A percentile compares a stretch with the other conserved stretches of the same genome.
phyloP scores from a whole-genome alignment of 2,888 invertebrate genomes.

The Graphium colonna region DNA sequence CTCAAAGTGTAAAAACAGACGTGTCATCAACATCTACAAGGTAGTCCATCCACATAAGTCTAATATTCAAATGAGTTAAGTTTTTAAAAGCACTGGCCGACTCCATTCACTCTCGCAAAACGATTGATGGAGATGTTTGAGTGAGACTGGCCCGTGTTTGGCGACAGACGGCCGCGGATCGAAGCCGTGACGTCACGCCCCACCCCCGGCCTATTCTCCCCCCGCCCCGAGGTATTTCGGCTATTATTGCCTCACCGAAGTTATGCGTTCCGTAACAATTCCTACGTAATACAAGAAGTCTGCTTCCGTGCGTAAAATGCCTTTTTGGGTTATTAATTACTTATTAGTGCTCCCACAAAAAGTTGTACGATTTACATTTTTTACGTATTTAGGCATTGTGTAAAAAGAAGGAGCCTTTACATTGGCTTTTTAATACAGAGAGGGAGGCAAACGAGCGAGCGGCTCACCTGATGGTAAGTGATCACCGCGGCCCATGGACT shows the following conservation, averaged over 20 bases:
- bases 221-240: conserved; percentile 44
- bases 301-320: conserved; percentile 1
- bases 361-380: no score
- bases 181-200: conserved; percentile 61
- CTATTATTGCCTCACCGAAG: conserved; percentile 40
- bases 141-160: conserved; percentile 44
- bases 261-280: conserved; percentile 23
- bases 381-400: no score
- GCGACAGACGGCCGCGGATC: conserved; percentile 63
- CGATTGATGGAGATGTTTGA: conserved; percentile 56
- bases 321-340: no score
- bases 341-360: no score
- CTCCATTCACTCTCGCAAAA: conserved; percentile 31
- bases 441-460: no score
- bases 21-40: no score
- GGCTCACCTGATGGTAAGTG: no score
- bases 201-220: conserved; percentile 58
- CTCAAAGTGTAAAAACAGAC: no score
- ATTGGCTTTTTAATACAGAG: no score
- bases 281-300: background rate
- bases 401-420: background rate
- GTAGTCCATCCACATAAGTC: no score
- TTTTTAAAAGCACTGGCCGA: conserved; percentile 5
- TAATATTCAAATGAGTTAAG: background rate
- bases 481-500: no score